Evolutionary conservation across 2,113 vertebrate species (phyloP).

Genomic region (Mesoclemmys tuberculata): DNA sequence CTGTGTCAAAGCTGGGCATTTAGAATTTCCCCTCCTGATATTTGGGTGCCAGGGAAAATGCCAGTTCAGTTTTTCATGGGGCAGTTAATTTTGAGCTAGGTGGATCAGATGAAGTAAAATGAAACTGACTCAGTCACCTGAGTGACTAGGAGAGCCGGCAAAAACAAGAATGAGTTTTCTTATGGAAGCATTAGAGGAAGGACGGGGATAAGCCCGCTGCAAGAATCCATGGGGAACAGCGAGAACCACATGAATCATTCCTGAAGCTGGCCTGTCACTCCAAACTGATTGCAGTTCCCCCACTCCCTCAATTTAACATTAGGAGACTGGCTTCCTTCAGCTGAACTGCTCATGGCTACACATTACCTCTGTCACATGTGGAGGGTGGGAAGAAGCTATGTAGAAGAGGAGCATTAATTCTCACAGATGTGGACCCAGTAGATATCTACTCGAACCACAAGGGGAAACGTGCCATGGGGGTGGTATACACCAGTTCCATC

Average conservation of each 20-base stretch:
- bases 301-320: neutral
- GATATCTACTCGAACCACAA: neutral
- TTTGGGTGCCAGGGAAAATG: neutral
- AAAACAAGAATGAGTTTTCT: neutral
- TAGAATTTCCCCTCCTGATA: neutral
- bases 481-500: neutral
- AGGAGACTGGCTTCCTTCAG: neutral
- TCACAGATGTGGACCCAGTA: neutral
- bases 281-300: neutral
- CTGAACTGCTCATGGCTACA: neutral
- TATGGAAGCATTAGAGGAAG: neutral
- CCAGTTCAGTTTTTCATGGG: neutral
- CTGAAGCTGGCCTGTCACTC: neutral
- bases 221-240: fast-evolving
- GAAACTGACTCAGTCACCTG: neutral
- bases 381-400: neutral
- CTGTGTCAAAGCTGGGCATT: neutral
- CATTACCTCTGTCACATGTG: neutral
- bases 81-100: neutral
- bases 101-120: neutral
- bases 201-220: neutral
- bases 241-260: fast-evolving
- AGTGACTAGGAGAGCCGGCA: neutral
- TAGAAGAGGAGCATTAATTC: neutral
- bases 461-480: neutral